These are phyloP conservation scores for Aphaenogaster floridana DNA, from an alignment of 1,140 invertebrate genomes.

Conservation along the genomic window DNA sequence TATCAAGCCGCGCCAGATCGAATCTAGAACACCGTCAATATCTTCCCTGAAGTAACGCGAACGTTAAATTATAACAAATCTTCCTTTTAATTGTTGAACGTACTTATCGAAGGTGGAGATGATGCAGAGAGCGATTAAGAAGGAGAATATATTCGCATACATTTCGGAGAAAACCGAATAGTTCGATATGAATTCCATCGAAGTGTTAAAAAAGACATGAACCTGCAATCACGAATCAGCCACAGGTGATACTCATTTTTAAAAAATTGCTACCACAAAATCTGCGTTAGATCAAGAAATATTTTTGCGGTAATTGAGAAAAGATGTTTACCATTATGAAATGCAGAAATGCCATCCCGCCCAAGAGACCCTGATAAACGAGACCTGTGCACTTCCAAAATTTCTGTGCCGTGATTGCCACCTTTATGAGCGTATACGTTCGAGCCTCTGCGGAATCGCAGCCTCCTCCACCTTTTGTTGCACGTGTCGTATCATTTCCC, in stretches of 20 bases:
- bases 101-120: slow-evolving; percentile 83
- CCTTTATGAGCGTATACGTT: slow-evolving; percentile 77
- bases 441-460: slow-evolving; percentile 55
- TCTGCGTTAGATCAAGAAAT: slow-evolving; percentile 3
- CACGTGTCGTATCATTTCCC: slow-evolving; percentile 31
- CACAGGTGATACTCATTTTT: neutral
- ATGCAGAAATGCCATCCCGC: slow-evolving; percentile 84
- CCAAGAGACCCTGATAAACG: slow-evolving; percentile 84
- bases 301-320: neutral
- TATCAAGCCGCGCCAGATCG: slow-evolving; percentile 80
- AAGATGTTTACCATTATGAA: slow-evolving; percentile 80
- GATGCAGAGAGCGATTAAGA: slow-evolving; percentile 79
- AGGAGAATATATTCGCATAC: slow-evolving; percentile 82
- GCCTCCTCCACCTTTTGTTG: neutral
- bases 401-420: slow-evolving; percentile 81
- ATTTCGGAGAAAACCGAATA: slow-evolving; percentile 80
- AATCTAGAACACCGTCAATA: slow-evolving; percentile 74
- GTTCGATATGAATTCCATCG: slow-evolving; percentile 54
- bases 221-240: slow-evolving; percentile 73
- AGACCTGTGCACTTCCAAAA: slow-evolving; percentile 80
- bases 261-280: neutral
- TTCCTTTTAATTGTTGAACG: slow-evolving; percentile 2
- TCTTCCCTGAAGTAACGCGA: neutral
- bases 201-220: slow-evolving; percentile 75
- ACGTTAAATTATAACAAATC: neutral